A percentile compares a stretch with the other conserved stretches of the same genome.
Conservation (phyloP, 2,113 vertebrate species). For the Dascyllus trimaculatus region DNA sequence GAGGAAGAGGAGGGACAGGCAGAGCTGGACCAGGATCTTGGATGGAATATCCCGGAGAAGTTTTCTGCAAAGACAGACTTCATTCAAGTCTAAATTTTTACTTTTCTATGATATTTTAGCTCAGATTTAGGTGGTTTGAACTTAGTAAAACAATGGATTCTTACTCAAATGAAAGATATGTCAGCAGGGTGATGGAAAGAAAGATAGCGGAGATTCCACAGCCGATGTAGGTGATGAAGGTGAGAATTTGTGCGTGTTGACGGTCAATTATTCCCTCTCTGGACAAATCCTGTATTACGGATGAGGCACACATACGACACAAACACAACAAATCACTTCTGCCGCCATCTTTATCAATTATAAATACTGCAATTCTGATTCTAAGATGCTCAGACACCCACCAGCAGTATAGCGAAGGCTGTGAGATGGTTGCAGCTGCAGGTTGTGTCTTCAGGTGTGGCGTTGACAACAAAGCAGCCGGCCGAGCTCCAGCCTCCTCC, state of each 20-base stretch:
- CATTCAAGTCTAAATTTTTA: background rate
- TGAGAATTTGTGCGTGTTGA: slow-evolving; percentile 86
- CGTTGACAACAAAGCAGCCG: slow-evolving; percentile 88
- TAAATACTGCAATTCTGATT: no score
- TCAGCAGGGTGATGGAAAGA: slow-evolving; percentile 92
- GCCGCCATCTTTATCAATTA: background rate
- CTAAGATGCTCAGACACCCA: slow-evolving; percentile 53
- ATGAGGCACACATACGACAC: slow-evolving; percentile 4
- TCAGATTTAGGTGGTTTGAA: background rate
- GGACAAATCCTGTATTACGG: slow-evolving; percentile 88
- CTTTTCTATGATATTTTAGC: no score
- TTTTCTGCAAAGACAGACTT: slow-evolving; percentile 85
- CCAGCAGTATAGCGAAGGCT: slow-evolving; percentile 94
- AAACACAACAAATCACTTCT: background rate
- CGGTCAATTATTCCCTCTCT: slow-evolving; percentile 70
- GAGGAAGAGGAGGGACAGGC: slow-evolving; percentile 90
- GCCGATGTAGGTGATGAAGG: slow-evolving; percentile 95
- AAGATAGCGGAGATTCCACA: slow-evolving; percentile 95
- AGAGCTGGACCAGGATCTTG: slow-evolving; percentile 97
- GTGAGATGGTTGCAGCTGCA: slow-evolving; percentile 96
- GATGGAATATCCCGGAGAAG: slow-evolving; percentile 94
- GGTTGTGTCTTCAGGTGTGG: slow-evolving; percentile 83
- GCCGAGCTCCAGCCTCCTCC: slow-evolving; percentile 89
- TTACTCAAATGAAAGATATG: slow-evolving; percentile 94
- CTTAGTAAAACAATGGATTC: slow-evolving; percentile 41